Conservation (phyloP, 1,140 invertebrate genomes). For the Frieseomelitta varia region DNA sequence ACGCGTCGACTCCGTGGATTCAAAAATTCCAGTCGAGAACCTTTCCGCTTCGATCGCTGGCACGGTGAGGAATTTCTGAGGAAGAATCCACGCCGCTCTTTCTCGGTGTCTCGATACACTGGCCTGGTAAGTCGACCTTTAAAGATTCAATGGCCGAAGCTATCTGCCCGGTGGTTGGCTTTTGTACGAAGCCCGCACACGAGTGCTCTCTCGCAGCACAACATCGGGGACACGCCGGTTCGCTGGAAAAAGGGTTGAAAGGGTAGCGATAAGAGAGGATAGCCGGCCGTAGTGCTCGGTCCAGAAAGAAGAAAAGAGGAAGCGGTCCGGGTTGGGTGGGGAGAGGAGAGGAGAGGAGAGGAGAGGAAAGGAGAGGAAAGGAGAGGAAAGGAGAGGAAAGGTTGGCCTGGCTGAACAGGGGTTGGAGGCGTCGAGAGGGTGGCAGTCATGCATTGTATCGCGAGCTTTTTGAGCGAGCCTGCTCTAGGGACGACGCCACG, state of each 20-base stretch:
- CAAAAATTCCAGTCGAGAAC: not conserved
- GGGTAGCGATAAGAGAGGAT: constrained; percentile 64
- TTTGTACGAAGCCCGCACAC: constrained; percentile 42
- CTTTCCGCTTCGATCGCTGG: too few relatives aligned
- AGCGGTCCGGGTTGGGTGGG: not conserved
- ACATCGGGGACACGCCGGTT: constrained; percentile 3
- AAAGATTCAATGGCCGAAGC: constrained; percentile 60
- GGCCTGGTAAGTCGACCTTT: constrained; percentile 44
- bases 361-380: not conserved
- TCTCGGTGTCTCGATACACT: not conserved
- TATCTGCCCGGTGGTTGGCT: constrained; percentile 53
- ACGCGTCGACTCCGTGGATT: not conserved
- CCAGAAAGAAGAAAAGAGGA: constrained; percentile 65
- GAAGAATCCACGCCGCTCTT: not conserved
- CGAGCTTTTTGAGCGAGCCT: constrained; percentile 79
- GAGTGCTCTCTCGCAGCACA: constrained; percentile 1
- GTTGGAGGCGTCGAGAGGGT: constrained; percentile 19
- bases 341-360: too few relatives aligned
- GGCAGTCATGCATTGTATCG: constrained; percentile 75
- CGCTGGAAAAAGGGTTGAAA: constrained; percentile 66
- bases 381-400: not conserved
- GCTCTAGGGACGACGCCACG: constrained; percentile 64
- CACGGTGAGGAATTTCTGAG: not conserved
- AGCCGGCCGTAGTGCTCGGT: constrained; percentile 46
- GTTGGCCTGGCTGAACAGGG: constrained; percentile 40